Conservation (phyloP, 2,113 vertebrate species). For the Sceloporus undulatus region DNA sequence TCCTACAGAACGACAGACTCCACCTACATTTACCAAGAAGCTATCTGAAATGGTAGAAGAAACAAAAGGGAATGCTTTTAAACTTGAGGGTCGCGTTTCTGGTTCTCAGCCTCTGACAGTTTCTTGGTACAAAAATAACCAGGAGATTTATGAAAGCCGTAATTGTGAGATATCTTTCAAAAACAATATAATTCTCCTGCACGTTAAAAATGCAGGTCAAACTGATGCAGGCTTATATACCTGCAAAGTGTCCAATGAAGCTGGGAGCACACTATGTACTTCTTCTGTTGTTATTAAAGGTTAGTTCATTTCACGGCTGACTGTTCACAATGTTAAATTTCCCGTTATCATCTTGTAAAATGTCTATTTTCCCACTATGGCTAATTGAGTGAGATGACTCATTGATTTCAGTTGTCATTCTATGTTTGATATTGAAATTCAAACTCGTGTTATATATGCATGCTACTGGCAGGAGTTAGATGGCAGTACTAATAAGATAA, state of each 20-base stretch:
- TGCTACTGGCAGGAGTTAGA: not conserved
- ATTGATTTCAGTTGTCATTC: not conserved
- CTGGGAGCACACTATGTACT: constrained; percentile 85
- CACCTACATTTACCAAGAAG: constrained; percentile 95
- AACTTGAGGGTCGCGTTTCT: constrained; percentile 89
- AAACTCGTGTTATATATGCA: not conserved
- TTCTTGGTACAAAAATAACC: constrained; percentile 89
- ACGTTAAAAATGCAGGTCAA: constrained; percentile 83
- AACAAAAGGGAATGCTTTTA: constrained; percentile 90
- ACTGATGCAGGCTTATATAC: constrained; percentile 88
- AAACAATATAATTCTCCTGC: constrained; percentile 86
- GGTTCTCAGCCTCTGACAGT: constrained; percentile 93
- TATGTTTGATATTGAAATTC: not conserved
- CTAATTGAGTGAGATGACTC: not conserved
- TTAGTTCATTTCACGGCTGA: constrained; percentile 69
- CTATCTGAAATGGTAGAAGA: constrained; percentile 91
- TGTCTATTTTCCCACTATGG: not conserved
- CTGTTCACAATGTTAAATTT: not conserved
- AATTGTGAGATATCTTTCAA: constrained; percentile 92
- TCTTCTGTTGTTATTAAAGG: constrained; percentile 89
- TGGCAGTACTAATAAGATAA: not conserved
- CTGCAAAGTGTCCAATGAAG: constrained; percentile 92
- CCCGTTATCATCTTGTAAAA: not conserved
- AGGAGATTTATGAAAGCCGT: constrained; percentile 84
- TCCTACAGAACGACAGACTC: constrained; percentile 89